These are phyloP conservation scores for Conistra vaccinii DNA, from an alignment of 2,888 invertebrate species.

Conservation along the genomic window DNA sequence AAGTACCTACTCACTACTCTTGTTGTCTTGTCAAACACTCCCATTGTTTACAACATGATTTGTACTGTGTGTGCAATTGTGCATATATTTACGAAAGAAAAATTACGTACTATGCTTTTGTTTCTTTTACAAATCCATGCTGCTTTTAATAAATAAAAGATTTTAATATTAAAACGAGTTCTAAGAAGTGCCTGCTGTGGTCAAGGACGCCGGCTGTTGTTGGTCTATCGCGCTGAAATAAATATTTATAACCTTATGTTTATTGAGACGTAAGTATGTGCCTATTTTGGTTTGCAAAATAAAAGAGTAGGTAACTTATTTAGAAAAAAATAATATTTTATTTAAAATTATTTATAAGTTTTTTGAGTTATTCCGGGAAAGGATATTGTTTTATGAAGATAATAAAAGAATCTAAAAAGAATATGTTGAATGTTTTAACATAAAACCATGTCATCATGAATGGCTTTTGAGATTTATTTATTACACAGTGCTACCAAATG, in stretches of 20 bases:
- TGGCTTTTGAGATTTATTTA: not conserved
- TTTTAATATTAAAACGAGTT: slow-evolving; percentile 11
- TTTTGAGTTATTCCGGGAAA: not conserved
- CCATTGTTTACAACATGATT: slow-evolving; percentile 9
- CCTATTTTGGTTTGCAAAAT: slow-evolving; percentile 3
- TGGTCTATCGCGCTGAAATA: not conserved
- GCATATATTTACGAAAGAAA: not conserved
- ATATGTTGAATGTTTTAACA: not conserved
- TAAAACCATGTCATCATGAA: not conserved
- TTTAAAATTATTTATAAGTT: not conserved
- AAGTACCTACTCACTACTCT: not conserved
- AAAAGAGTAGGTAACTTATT: not conserved
- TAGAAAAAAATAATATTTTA: not conserved
- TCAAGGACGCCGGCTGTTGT: slow-evolving; percentile 23
- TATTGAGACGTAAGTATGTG: not conserved
- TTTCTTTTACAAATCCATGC: not conserved
- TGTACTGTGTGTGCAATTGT: not conserved
- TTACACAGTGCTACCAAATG: not conserved
- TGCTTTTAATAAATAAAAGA: slow-evolving; percentile 5
- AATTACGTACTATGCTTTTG: not conserved
- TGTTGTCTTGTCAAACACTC: not conserved
- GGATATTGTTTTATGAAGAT: not conserved
- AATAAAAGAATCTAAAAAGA: not conserved
- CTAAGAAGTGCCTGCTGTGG: slow-evolving; percentile 7
- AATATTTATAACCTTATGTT: slow-evolving; percentile 29